These are phyloP conservation scores for Promerops cafer DNA, from an alignment of 2,113 vertebrate genomes.

Conservation along the genomic window DNA sequence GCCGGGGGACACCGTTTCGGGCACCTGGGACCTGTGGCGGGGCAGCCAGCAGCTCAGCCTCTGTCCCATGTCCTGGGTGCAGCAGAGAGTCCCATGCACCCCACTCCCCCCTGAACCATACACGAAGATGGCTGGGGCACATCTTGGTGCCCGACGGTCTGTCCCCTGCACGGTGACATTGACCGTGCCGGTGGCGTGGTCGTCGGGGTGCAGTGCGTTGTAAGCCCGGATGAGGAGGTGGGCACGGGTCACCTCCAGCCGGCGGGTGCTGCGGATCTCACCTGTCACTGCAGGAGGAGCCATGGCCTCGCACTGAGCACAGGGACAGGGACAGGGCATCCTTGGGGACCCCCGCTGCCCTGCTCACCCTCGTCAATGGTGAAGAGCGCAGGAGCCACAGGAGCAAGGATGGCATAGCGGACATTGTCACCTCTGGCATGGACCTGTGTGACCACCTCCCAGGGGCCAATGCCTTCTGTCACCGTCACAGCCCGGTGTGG, in stretches of 20 bases:
- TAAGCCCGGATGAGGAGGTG: constrained; percentile 61
- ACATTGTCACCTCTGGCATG: constrained; percentile 32
- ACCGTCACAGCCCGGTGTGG: background rate
- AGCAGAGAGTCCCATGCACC: accelerated
- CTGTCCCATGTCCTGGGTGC: accelerated
- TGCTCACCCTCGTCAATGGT: constrained; percentile 40
- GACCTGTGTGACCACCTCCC: constrained; percentile 41
- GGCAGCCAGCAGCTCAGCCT: background rate
- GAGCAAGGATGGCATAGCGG: constrained; percentile 54
- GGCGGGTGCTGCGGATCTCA: constrained; percentile 33
- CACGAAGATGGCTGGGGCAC: constrained; percentile 60
- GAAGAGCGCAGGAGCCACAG: background rate
- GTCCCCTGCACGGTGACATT: constrained; percentile 34
- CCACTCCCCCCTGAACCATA: background rate
- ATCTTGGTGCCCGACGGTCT: constrained; percentile 31
- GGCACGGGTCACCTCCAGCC: background rate
- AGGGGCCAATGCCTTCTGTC: background rate
- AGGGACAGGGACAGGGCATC: background rate
- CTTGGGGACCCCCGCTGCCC: accelerated
- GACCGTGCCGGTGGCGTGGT: background rate
- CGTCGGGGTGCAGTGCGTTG: background rate
- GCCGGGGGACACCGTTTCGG: constrained; percentile 21
- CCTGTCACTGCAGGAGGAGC: constrained; percentile 44
- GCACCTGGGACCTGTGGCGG: constrained; percentile 41
- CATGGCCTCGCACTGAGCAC: accelerated